phyloP scores from a whole-genome alignment of 2,113 vertebrate species.

The Ailurus styani region DNA sequence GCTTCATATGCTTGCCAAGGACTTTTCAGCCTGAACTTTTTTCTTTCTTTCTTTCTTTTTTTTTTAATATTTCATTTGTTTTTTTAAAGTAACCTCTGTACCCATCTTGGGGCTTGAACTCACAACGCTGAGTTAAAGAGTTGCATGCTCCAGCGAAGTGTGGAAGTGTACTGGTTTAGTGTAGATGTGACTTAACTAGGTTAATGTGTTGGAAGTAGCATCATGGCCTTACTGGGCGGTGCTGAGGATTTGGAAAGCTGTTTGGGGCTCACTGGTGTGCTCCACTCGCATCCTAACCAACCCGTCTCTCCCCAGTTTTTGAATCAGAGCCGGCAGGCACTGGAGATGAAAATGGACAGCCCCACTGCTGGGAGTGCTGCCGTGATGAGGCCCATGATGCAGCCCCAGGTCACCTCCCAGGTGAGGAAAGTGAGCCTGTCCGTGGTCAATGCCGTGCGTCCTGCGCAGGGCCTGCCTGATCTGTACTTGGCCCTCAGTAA shows the following conservation, averaged over 20 bases:
- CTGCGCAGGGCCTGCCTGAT: not conserved
- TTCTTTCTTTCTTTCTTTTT: no score
- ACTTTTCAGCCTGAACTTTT: not conserved
- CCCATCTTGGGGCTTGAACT: not conserved
- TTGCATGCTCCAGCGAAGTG: not conserved
- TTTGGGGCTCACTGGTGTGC: not conserved
- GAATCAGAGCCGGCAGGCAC: constrained; percentile 92
- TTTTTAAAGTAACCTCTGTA: not conserved
- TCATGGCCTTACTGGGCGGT: not conserved
- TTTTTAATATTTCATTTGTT: not conserved
- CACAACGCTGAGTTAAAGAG: not conserved
- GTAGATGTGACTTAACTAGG: not conserved
- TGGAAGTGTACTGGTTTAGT: not conserved
- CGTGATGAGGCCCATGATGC: constrained; percentile 89
- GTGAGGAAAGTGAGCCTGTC: constrained; percentile 65
- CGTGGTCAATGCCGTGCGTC: rapidly evolving
- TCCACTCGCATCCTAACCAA: constrained; percentile 21
- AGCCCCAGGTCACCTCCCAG: constrained; percentile 85
- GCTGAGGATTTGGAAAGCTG: not conserved
- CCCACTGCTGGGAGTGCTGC: constrained; percentile 80
- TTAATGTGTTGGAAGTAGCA: not conserved
- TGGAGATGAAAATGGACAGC: constrained; percentile 93
- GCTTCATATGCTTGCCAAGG: not conserved
- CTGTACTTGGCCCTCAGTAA: not conserved
- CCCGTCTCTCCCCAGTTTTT: constrained; percentile 86